Evolutionary conservation across 2,113 vertebrate species (phyloP), one percentile per base, ranked within the genome.

Genomic region (Seriola quinqueradiata): DNA sequence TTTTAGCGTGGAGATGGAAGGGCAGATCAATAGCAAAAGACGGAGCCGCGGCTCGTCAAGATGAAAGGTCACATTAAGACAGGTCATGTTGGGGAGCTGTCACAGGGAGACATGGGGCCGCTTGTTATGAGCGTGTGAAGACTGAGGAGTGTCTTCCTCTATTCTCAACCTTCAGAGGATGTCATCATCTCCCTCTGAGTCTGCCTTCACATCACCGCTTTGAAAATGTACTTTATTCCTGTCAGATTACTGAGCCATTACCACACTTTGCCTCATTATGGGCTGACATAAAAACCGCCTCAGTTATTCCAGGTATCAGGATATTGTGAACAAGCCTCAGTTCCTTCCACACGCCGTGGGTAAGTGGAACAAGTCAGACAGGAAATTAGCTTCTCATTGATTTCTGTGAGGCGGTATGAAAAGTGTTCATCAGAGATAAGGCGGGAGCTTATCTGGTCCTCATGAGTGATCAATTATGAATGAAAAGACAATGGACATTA

Each of bases 31-130:
- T 52, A 46, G 64, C 16, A 23, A n/a, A 66, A 60, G 50, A 70
- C 5, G 38, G 50, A 72, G 23, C 38, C 1, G 13, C 2, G 4
- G 54, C 61, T 69, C 44, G 59, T 77, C 32, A 61, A 54, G 77
- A 87, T 81, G 44, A 86, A 85, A 90, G 82, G 84, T 83, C 85
- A 75, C 40, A 72, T 60, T 50, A 77, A 50, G 74, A 73, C 61
- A 55, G 58, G 54, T 82, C 25, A 54, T 44, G 70, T 73, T 57
- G 25, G 52, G 28, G 71, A 38, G 61, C 70, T 71, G 68, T 83
- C 82, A 59, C 55, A 64, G 28, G 4, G 40, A 75, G 38, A 61
- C 70, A n/a, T 0, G 12, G 57, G 19, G 40, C 64, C 64, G 72
- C 55, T n/a, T 70, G 36, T 59, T 73, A 44, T 0, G 4, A 36